Evolutionary conservation across 2,113 vertebrate species (phyloP).

Genomic region (Corythaixoides concolor): DNA sequence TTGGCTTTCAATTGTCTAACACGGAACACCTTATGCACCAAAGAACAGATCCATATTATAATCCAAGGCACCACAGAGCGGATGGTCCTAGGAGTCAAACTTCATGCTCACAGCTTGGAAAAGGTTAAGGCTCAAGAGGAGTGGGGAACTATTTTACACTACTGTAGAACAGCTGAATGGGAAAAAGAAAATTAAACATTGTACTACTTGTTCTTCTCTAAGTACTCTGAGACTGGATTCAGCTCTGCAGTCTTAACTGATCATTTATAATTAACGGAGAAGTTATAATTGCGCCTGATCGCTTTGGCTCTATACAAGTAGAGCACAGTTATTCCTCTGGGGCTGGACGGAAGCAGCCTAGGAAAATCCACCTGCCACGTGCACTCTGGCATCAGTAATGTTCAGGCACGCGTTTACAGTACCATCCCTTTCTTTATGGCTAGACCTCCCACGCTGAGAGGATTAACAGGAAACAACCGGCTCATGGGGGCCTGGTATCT

Average conservation of each 20-base stretch:
- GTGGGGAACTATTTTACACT: not conserved
- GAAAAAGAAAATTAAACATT: not conserved
- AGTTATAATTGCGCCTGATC: not conserved
- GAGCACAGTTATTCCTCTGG: conserved; percentile 3
- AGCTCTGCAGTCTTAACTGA: not conserved
- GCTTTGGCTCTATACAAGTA: not conserved
- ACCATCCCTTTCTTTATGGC: not conserved
- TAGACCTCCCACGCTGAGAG: conserved; percentile 7
- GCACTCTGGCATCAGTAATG: not conserved
- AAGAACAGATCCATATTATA: not conserved
- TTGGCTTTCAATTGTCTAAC: conserved; percentile 43
- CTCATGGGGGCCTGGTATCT: not conserved
- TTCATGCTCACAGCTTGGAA: not conserved
- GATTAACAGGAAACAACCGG: not conserved
- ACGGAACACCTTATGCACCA: conserved; percentile 11
- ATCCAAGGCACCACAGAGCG: not conserved
- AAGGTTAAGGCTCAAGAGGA: conserved; percentile 22
- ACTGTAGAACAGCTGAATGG: not conserved
- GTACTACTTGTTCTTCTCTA: not conserved
- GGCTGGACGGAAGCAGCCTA: not conserved
- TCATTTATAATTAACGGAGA: not conserved
- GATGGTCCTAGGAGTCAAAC: not conserved
- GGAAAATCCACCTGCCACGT: not conserved
- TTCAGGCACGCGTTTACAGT: conserved; percentile 14
- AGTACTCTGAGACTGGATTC: not conserved